Evolutionary conservation across 37 sponge, comb jelly and placozoan genomes (phyloP).

Genomic region (Oopsacas minuta): DNA sequence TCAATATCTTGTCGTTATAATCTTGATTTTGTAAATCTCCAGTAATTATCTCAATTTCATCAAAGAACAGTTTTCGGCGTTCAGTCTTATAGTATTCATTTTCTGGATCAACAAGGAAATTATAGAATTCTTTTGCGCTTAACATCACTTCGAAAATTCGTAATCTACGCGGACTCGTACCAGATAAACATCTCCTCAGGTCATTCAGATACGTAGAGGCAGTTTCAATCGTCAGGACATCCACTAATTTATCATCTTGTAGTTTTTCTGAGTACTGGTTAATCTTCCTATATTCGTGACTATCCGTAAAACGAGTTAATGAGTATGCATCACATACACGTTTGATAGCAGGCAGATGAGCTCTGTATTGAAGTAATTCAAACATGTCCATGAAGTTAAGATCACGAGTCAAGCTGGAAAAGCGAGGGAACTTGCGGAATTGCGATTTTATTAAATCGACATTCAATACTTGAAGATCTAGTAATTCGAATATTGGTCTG

Average conservation of each 20-base stretch:
- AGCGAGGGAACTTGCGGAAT: background rate
- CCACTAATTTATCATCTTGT: background rate
- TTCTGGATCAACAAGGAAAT: background rate
- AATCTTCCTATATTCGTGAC: background rate
- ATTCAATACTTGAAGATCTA: background rate
- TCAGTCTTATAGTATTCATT: slow-evolving; percentile 5
- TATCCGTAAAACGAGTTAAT: background rate
- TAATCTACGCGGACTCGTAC: background rate
- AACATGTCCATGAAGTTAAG: slow-evolving; percentile 12
- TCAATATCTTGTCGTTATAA: slow-evolving; percentile 74
- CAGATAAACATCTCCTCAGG: background rate
- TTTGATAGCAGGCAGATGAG: background rate
- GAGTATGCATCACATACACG: background rate
- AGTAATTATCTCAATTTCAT: slow-evolving; percentile 39
- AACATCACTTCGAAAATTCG: background rate
- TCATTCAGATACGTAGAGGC: background rate
- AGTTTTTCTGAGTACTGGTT: background rate
- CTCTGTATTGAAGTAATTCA: slow-evolving; percentile 16
- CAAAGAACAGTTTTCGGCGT: background rate
- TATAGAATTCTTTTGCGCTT: slow-evolving; percentile 3
- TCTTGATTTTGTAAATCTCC: slow-evolving; percentile 72
- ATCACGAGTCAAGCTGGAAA: background rate
- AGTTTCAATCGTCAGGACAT: background rate
- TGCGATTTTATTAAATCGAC: background rate
- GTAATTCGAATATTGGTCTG: background rate